These are phyloP conservation scores for Aspidapion aeneum DNA, from an alignment of 2,888 invertebrate genomes.

Conservation along the genomic window DNA sequence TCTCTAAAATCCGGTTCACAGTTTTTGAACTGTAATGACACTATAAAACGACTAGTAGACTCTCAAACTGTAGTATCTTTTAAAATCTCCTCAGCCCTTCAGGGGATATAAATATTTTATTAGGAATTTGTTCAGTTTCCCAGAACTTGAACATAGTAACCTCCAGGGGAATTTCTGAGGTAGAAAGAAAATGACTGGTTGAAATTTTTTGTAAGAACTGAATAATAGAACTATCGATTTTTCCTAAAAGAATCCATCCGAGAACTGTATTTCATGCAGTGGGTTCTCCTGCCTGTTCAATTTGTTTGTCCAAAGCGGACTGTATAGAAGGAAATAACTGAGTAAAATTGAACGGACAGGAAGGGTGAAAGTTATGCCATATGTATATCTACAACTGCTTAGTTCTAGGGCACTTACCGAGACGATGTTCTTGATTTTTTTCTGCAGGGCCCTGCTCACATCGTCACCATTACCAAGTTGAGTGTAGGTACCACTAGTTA, in stretches of 20 bases:
- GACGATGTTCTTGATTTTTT: too few relatives aligned
- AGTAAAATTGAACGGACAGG: too few relatives aligned
- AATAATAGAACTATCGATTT: not conserved
- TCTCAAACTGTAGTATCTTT: not conserved
- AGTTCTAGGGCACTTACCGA: too few relatives aligned
- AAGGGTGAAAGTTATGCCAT: too few relatives aligned
- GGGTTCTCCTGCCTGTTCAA: not conserved
- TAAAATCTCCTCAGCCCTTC: conserved; percentile 1
- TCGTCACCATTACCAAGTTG: too few relatives aligned
- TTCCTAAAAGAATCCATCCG: too few relatives aligned
- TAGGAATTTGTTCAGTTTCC: conserved; percentile 13
- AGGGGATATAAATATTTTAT: not conserved
- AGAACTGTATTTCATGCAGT: not conserved
- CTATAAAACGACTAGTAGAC: conserved; percentile 6
- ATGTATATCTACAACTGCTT: too few relatives aligned
- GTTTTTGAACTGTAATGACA: conserved; percentile 6
- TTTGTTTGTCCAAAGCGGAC: too few relatives aligned
- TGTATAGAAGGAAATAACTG: too few relatives aligned
- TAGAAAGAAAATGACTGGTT: too few relatives aligned
- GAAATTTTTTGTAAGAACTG: not conserved
- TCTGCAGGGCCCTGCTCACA: too few relatives aligned
- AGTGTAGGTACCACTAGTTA: too few relatives aligned
- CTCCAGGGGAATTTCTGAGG: conserved; percentile 3
- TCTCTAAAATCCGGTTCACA: conserved; percentile 10
- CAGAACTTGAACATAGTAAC: conserved; percentile 9